Conservation (phyloP, 2,888 invertebrate species). For the Torymus auratus region DNA sequence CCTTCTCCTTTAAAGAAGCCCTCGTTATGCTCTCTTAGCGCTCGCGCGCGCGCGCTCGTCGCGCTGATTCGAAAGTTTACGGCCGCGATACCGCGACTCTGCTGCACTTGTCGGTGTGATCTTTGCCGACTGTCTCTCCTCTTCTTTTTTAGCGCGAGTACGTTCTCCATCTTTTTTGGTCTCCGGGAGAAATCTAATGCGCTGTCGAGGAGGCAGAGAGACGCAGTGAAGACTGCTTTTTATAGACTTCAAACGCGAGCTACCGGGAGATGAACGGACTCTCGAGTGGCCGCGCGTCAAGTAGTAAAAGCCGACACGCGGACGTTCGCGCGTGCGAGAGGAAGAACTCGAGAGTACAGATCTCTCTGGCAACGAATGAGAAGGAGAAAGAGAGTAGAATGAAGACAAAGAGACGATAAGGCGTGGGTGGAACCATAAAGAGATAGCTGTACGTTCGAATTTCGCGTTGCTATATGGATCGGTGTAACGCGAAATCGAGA, state of each 20-base stretch:
- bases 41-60: neutral
- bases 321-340: neutral
- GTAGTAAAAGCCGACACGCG: slow-evolving; percentile 24
- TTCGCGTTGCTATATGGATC: too few species aligned
- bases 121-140: slow-evolving; percentile 38
- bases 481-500: too few species aligned
- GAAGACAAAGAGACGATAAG: slow-evolving; percentile 23
- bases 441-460: too few species aligned
- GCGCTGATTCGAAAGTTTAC: slow-evolving; percentile 49
- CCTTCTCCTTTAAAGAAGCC: slow-evolving; percentile 17
- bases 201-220: slow-evolving; percentile 1
- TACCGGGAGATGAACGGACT: slow-evolving; percentile 26
- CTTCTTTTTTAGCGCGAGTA: neutral
- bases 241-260: slow-evolving; percentile 59
- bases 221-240: slow-evolving; percentile 46
- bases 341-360: too few species aligned
- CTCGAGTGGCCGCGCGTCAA: neutral
- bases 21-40: slow-evolving; percentile 27
- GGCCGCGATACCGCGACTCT: slow-evolving; percentile 17
- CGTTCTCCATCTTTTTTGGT: neutral
- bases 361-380: too few species aligned
- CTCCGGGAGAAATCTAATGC: slow-evolving; percentile 46
- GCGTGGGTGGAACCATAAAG: neutral
- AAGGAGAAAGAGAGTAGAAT: neutral
- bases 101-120: slow-evolving; percentile 50